Conservation (phyloP, 2,888 invertebrate species). For the Allophyes oxyacanthae region DNA sequence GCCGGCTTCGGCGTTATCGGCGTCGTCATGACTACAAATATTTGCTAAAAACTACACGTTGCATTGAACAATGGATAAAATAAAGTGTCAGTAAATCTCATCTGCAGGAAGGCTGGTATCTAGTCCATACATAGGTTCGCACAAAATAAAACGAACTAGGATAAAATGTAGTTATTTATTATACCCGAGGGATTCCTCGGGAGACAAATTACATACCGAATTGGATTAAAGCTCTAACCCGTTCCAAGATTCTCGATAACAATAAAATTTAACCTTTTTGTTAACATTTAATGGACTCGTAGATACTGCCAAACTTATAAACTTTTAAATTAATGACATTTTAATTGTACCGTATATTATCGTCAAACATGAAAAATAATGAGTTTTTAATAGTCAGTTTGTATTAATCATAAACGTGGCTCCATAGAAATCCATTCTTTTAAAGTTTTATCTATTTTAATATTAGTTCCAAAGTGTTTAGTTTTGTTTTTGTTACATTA, state of each 20-base stretch:
- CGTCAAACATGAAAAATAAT: neutral
- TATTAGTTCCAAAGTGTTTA: too few species aligned
- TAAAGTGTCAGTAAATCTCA: too few species aligned
- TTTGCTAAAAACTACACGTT: too few species aligned
- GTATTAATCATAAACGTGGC: slow-evolving; percentile 2
- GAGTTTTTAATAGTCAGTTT: slow-evolving; percentile 1
- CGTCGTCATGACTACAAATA: too few species aligned
- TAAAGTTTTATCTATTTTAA: too few species aligned
- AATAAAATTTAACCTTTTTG: slow-evolving; percentile 34
- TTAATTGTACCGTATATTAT: slow-evolving; percentile 17
- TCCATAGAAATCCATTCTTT: neutral
- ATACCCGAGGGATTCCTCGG: slow-evolving; percentile 18
- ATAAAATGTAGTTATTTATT: slow-evolving; percentile 37
- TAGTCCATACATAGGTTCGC: slow-evolving; percentile 5
- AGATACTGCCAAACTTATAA: slow-evolving; percentile 1
- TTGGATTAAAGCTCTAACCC: slow-evolving; percentile 40
- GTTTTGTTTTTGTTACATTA: too few species aligned
- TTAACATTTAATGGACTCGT: slow-evolving; percentile 21
- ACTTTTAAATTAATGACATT: slow-evolving; percentile 27
- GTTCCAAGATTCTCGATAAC: slow-evolving; percentile 29
- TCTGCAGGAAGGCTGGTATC: slow-evolving; percentile 1
- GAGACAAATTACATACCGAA: slow-evolving; percentile 49
- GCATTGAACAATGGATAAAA: too few species aligned
- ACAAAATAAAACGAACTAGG: slow-evolving; percentile 16
- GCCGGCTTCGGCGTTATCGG: too few species aligned